Evolutionary conservation across 2,888 invertebrate genomes (phyloP).

Genomic region (Synergus itoensis): DNA sequence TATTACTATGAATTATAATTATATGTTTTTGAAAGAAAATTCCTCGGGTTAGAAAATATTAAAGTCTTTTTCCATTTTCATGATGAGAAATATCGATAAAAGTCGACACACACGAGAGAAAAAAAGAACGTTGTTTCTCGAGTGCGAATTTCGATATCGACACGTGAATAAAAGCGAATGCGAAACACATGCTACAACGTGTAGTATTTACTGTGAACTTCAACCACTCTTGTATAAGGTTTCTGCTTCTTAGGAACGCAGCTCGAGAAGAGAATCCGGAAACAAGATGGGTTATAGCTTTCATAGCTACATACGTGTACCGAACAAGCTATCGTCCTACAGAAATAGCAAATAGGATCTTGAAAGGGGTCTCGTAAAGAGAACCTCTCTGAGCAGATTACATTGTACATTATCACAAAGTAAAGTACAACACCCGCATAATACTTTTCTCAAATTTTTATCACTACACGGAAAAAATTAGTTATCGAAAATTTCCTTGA

Average conservation of each 20-base stretch:
- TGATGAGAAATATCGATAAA: too few relatives aligned
- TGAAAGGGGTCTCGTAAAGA: constrained; percentile 8
- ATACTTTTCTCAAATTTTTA: neutral
- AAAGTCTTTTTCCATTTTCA: neutral
- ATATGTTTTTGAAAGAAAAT: too few relatives aligned
- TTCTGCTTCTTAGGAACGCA: neutral
- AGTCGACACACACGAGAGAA: too few relatives aligned
- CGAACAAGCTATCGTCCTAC: constrained; percentile 24
- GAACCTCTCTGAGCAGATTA: constrained; percentile 5
- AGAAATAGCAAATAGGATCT: constrained; percentile 37
- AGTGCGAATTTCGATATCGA: neutral
- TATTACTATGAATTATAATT: too few relatives aligned
- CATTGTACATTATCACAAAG: constrained; percentile 2
- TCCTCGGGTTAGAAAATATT: neutral
- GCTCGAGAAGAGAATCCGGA: constrained; percentile 25
- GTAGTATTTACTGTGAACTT: constrained; percentile 31
- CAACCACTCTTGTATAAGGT: constrained; percentile 18
- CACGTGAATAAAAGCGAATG: constrained; percentile 1
- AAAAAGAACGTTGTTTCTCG: neutral
- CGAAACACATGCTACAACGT: constrained; percentile 25
- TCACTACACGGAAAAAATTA: too few relatives aligned
- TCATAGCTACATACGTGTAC: constrained; percentile 9
- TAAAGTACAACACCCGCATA: neutral
- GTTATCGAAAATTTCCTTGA: too few relatives aligned
- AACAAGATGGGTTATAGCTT: constrained; percentile 13